Base-by-base conservation (phyloP, 2,888 invertebrate species). In the Pemphredon lugubris region DNA sequence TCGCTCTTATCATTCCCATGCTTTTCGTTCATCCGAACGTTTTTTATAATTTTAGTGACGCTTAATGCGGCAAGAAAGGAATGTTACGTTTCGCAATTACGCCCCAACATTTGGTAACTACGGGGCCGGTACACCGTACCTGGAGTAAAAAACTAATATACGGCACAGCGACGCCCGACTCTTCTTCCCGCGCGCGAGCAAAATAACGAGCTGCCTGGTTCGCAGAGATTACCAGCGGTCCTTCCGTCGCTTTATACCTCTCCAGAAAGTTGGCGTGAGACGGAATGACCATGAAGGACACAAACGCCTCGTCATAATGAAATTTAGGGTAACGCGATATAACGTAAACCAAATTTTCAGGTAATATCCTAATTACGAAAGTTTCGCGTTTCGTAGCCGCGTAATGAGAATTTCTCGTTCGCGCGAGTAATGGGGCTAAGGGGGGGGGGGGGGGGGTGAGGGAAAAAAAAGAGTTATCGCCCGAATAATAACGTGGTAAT, bases 171-270 rank as follows among this genome's bases (percentile, higher is more conserved):
- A 48, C 58, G 58, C 42, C 42, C 42, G 13, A 50, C 26, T 42
- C 50, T 48, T 50, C 23, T 57, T 44, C n/a, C 50, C 44, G 50
- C 64, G 44, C 64, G 57, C 64, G 48, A 65, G 42, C 57, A 40
- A 50, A 65, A 58, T 57, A 65, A 65, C 57, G 64, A 58, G 64
- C 57, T 42, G 34, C 42, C 64, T 48, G 50, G 64, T 65, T 58
- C 44, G 34, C 50, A 13, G 42, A 58, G 64, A 65, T 58, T 65
- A 65, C 64, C 58, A 34, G 16, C 58, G n/a, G 57, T 37, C 50
- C 30, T 50, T 58, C 50, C 58, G 23, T 23, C 26, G 21, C 64
- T 58, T 65, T 65, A 65, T 58, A 44, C 34, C 26, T 40, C 13
- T 14, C 16, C 14, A 26, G 5, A 23, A 48, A 40, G 39, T 47